Evolutionary conservation across 1,140 invertebrate genomes (phyloP).

Genomic region (Leptonema lineaticorne): DNA sequence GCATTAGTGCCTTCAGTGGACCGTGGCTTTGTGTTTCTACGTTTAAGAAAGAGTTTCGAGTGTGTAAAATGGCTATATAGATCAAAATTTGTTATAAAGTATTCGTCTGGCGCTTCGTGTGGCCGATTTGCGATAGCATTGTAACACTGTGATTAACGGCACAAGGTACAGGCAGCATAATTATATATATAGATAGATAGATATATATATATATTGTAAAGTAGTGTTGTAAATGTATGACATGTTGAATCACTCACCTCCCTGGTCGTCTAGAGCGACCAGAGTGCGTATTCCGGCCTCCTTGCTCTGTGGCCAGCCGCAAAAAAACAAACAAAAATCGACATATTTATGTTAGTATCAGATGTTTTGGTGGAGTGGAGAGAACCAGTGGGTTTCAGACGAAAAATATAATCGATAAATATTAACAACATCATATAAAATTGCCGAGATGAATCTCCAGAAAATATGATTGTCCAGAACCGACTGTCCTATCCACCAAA

Average conservation of each 20-base stretch:
- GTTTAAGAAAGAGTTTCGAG: not conserved
- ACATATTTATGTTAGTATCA: constrained; percentile 50
- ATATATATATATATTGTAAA: constrained; percentile 43
- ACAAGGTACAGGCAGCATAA: constrained; percentile 26
- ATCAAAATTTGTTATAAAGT: constrained; percentile 11
- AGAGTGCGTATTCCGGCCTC: constrained; percentile 98
- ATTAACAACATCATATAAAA: too few species aligned
- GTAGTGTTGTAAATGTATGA: constrained; percentile 49
- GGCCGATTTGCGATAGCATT: constrained; percentile 14
- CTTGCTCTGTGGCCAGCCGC: constrained; percentile 92
- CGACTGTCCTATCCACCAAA: constrained; percentile 28
- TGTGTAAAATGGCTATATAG: constrained; percentile 16
- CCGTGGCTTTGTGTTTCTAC: constrained; percentile 13
- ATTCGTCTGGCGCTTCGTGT: constrained; percentile 24
- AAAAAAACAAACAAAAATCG: constrained; percentile 64
- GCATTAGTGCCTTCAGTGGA: constrained; percentile 10
- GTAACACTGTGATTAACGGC: constrained; percentile 15
- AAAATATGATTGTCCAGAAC: constrained; percentile 20
- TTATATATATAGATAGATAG: constrained; percentile 25
- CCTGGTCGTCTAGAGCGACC: constrained; percentile 98
- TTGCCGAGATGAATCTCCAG: not conserved
- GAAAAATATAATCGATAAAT: too few species aligned
- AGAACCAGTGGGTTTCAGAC: constrained; percentile 27
- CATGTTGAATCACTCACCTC: constrained; percentile 81
- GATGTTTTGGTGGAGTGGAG: constrained; percentile 27